Percentiles rank a stretch among this genome's conserved stretches.
Evolutionary conservation across 2,797 vertebrate genomes (phyloP).

Genomic region (Pseudochromis fuscus): DNA sequence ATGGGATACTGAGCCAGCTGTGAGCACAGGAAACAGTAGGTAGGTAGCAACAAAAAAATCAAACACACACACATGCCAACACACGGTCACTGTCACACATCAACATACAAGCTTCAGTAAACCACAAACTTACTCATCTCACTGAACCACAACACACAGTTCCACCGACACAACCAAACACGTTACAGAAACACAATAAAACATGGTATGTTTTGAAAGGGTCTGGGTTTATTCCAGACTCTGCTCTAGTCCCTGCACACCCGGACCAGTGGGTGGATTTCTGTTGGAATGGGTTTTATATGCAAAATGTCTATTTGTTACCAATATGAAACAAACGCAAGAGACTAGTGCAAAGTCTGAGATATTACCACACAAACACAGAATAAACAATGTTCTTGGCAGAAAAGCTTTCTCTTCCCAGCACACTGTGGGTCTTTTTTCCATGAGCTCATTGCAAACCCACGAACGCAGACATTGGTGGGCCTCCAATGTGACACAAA

Average conservation of each 20-base stretch:
- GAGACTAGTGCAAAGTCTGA: conserved; percentile 74
- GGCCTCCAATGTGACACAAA: conserved; percentile 77
- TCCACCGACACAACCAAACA: conserved; percentile 55
- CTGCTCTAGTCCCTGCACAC: conserved; percentile 43
- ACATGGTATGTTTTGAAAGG: conserved; percentile 41
- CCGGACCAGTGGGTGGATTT: conserved; percentile 13
- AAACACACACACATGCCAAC: conserved; percentile 23
- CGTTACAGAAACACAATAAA: conserved; percentile 54
- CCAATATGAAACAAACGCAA: conserved; percentile 53
- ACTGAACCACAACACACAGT: conserved; percentile 67
- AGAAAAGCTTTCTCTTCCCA: conserved; percentile 72
- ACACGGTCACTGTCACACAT: conserved; percentile 18
- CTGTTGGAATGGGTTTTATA: conserved; percentile 29
- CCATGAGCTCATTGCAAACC: conserved; percentile 82
- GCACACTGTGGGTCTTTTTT: conserved; percentile 77
- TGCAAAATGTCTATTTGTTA: conserved; percentile 36
- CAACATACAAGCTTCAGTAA: conserved; percentile 33
- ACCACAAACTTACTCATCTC: conserved; percentile 36
- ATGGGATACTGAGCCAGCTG: conserved; percentile 98
- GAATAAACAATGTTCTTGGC: conserved; percentile 79
- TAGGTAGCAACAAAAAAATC: conserved; percentile 51
- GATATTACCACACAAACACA: conserved; percentile 73
- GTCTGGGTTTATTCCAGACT: conserved; percentile 65
- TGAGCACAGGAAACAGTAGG: conserved; percentile 74
- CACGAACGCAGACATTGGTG: conserved; percentile 74